Base-by-base conservation (phyloP, 37 sponge, comb jelly and placozoan species). In the Lycopodina hypogea region DNA sequence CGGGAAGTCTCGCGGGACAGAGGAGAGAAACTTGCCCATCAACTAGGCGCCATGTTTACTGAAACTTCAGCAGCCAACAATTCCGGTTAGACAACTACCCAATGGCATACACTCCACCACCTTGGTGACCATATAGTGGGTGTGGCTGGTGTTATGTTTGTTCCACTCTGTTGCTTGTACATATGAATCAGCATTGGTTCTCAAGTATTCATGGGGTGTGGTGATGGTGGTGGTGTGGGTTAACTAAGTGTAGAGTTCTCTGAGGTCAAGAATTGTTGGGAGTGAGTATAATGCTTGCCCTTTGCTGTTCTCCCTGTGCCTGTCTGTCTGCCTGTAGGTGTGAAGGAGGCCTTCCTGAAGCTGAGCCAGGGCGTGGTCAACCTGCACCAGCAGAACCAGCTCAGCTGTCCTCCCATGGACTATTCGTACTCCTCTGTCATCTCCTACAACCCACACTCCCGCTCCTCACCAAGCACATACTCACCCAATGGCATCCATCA, bases 321-420 rank as follows among this genome's bases (percentile, higher is more conserved):
- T 45, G 48, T 45, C 17, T 37, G 22, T 68, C 3, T 70, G 56
- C 12, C 56, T 39, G 23, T 48, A 86, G 87, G 87, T 32, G 78
- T 88, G 24, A 82, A 88, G 23, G 88, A 88, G 64, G 83, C 88
- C 2, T 88, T 88, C 33, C 56, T 88, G 50, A 82, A 88, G 67
- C 83, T 88, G 28, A 68, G 78, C 2, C 83, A 76, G 50, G 88
- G 78, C 17, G 77, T 88, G 56, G 82, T 82, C 34, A 52, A 37
- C 8, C 60, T 87, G 50, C 42, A 75, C 52, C 74, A 81, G 34
- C 38, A 75, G n/a, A 68, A 76, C 41, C 68, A 76, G 38, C 77
- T 83, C 6, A 2, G 53, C 3, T 22, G 55, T 22, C 36, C 36
- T 29, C 12, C 26, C 18, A 8, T 53, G 18, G 74, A 73, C 56